Evolutionary conservation across 2,888 invertebrate genomes (phyloP).

Genomic region (Chrysolina oricalcia): DNA sequence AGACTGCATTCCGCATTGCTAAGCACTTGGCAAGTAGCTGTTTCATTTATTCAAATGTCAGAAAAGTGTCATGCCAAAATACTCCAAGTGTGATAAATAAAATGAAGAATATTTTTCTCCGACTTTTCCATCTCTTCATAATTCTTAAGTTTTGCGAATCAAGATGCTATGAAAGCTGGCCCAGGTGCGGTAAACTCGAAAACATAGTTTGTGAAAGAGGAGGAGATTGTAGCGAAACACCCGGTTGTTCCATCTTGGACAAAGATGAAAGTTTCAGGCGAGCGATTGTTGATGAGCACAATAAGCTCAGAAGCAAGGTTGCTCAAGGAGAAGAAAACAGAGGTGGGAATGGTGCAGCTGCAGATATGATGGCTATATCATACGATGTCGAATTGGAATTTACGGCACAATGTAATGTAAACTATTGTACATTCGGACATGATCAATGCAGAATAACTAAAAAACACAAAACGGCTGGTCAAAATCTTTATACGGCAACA

Average conservation of each 20-base stretch:
- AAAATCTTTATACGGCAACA: slow-evolving; percentile 43
- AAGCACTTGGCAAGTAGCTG: too few species aligned
- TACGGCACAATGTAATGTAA: slow-evolving; percentile 53
- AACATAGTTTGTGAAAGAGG: slow-evolving; percentile 40
- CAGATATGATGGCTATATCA: slow-evolving; percentile 46
- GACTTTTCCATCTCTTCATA: neutral
- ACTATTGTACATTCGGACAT: slow-evolving; percentile 49
- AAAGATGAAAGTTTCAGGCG: slow-evolving; percentile 33
- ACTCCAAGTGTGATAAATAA: neutral
- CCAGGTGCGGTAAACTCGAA: slow-evolving; percentile 13
- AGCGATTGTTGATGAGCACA: slow-evolving; percentile 44
- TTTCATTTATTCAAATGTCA: too few species aligned
- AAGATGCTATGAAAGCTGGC: slow-evolving; percentile 37
- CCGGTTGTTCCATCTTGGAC: slow-evolving; percentile 34
- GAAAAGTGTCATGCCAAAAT: too few species aligned
- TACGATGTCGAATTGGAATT: slow-evolving; percentile 55
- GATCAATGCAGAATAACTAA: slow-evolving; percentile 50
- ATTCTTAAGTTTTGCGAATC: neutral
- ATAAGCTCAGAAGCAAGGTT: slow-evolving; percentile 40
- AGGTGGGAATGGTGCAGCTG: slow-evolving; percentile 38
- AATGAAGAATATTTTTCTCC: neutral
- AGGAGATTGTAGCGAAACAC: slow-evolving; percentile 18
- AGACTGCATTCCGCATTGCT: too few species aligned
- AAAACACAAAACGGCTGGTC: slow-evolving; percentile 39
- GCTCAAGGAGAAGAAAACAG: slow-evolving; percentile 46